Evolutionary conservation across 2,797 vertebrate genomes (phyloP).

Genomic region (Harpagifer antarcticus): DNA sequence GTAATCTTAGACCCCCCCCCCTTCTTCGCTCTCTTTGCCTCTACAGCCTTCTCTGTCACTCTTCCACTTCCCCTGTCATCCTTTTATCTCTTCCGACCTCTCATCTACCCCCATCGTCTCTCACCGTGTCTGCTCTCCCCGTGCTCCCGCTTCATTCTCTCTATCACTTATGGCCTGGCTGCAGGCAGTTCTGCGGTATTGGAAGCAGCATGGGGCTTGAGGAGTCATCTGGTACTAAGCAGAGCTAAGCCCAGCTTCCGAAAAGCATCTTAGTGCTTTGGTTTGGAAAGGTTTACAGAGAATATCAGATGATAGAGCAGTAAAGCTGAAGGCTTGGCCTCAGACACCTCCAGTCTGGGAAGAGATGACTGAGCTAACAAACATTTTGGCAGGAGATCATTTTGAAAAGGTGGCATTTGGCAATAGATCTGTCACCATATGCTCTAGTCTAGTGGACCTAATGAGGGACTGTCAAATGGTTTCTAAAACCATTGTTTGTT

Average conservation of each 20-base stretch:
- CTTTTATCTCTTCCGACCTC: conserved; percentile 64
- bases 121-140: conserved; percentile 17
- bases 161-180: conserved; percentile 58
- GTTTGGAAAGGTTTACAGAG: conserved; percentile 60
- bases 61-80: conserved; percentile 50
- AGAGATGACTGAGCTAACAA: conserved; percentile 15
- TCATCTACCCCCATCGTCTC: conserved; percentile 56
- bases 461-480: neutral
- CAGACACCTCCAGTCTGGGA: conserved; percentile 12
- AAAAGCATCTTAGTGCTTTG: conserved; percentile 63
- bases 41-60: conserved; percentile 49
- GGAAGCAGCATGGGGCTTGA: conserved; percentile 62
- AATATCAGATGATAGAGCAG: conserved; percentile 53
- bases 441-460: neutral
- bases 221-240: conserved; percentile 70
- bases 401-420: neutral
- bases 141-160: conserved; percentile 26
- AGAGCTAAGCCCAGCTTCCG: conserved; percentile 62
- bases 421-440: neutral
- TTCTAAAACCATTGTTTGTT: too few relatives aligned
- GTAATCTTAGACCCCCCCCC: conserved; percentile 49
- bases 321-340: conserved; percentile 51
- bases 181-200: conserved; percentile 56
- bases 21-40: neutral
- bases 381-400: conserved; percentile 23